Percentiles rank a stretch among this genome's conserved stretches.
phyloP scores from a whole-genome alignment of 2,888 invertebrate genomes.

The Falcaria lacertinaria region DNA sequence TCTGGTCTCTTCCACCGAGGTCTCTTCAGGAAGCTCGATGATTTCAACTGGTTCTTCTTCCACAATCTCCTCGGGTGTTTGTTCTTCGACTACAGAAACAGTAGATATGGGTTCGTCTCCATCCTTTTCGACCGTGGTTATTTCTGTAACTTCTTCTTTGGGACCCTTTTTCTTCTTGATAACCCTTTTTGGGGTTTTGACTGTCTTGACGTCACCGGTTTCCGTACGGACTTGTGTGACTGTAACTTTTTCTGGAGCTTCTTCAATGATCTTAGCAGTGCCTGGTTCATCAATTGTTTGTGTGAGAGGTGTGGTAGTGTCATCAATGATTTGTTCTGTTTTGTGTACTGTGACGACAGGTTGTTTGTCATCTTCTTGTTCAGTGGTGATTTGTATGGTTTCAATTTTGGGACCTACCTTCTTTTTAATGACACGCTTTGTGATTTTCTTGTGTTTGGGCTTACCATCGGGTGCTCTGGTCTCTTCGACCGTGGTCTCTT shows the following conservation, averaged over 20 bases:
- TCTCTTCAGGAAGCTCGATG: conserved; percentile 10
- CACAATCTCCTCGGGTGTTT: conserved; percentile 29
- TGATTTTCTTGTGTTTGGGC: conserved; percentile 36
- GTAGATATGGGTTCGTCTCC: conserved; percentile 47
- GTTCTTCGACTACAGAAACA: conserved; percentile 41
- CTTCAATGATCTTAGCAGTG: conserved; percentile 28
- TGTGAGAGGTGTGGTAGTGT: conserved; percentile 19
- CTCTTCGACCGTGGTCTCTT: conserved; percentile 26
- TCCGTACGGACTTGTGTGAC: conserved; percentile 14
- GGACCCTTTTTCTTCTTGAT: conserved; percentile 49
- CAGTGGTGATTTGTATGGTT: conserved; percentile 14
- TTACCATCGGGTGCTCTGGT: conserved; percentile 29
- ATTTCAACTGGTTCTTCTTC: conserved; percentile 9
- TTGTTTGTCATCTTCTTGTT: conserved; percentile 38
- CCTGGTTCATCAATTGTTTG: conserved; percentile 7
- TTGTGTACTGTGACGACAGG: conserved; percentile 16
- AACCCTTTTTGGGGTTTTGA: conserved; percentile 32
- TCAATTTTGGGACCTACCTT: conserved; percentile 24
- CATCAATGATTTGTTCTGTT: conserved; percentile 27
- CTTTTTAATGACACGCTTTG: conserved; percentile 35
- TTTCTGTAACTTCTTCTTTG: conserved; percentile 59
- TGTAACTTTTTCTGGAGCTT: conserved; percentile 7
- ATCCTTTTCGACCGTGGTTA: conserved; percentile 60
- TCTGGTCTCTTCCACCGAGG: conserved; percentile 11
- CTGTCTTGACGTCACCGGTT: conserved; percentile 26